Base-by-base conservation (phyloP, 2,888 invertebrate genomes). In the Scelioninae gen. 2 region DNA sequence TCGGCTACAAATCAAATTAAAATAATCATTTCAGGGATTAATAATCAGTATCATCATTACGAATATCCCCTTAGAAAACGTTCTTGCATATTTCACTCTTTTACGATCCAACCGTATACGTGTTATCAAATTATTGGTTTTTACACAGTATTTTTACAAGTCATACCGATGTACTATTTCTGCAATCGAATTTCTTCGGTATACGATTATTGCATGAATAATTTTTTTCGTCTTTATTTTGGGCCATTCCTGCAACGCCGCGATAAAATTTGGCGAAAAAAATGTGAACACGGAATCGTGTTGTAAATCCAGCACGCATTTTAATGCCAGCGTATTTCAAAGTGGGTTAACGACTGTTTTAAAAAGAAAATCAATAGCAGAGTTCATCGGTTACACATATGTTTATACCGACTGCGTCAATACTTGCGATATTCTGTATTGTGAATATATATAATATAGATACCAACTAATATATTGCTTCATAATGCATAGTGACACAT, bases 281-380 rank as follows among this genome's bases (percentile, higher is more conserved):
- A 58, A 39, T 48, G 68, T 53, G 64, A 73, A 73, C 35, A 22
- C 43, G 19, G 35, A 57, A 25, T 69, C 52, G 28, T 65, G 65
- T 64, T 60, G 48, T 73, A 73, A 69, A 69, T 73, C 73, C 64
- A 73, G 69, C 28, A 53, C 25, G 53, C 60, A 73, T 73, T 73
- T 73, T 73, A 73, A 72, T 48, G 72, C 52, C 41, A 41, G 48
- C 37, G 53, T 64, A 65, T 69, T 65, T 65, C 69, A 60, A 73
- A 69, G 53, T 73, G 57, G 73, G 69, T 73, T 73, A 73, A 73
- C 73, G 69, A 64, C 64, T 64, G 52, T 68, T 73, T 60, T 69
- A 48, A 73, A 67, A 55, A 73, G 64, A 61, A 69, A 73, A 73
- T 73, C 73, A 48, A 73, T 73, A 64, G 7, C 41, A 58, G 37